Conservation (phyloP, 1,140 invertebrate genomes). For the Lepidurus couesii region DNA sequence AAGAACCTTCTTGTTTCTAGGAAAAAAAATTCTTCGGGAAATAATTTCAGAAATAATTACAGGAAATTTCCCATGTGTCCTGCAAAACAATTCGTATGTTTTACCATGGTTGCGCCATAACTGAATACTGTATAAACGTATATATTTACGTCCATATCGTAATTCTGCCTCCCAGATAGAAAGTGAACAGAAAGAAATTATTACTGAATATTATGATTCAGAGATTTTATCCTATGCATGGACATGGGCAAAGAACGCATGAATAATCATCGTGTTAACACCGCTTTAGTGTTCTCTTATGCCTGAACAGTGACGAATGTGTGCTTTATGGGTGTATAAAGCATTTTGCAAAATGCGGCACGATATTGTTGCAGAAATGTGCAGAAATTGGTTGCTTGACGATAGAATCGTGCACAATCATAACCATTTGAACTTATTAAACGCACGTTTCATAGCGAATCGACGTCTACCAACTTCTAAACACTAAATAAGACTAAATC, state of each 20-base stretch:
- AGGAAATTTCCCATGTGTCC: neutral
- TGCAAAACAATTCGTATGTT: neutral
- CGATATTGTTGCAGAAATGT: too few species aligned
- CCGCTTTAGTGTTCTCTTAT: neutral
- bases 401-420: too few species aligned
- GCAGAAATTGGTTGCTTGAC: too few species aligned
- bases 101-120: neutral
- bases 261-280: neutral
- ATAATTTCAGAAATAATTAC: too few species aligned
- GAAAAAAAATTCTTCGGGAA: too few species aligned
- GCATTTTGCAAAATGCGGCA: too few species aligned
- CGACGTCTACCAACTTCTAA: too few species aligned
- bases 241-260: neutral
- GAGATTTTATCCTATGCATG: neutral
- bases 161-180: neutral
- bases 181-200: neutral
- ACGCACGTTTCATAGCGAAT: too few species aligned
- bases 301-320: neutral
- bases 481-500: too few species aligned
- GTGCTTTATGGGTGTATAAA: neutral
- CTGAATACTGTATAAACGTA: neutral
- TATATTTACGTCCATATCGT: neutral
- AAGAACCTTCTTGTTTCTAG: too few species aligned
- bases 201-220: neutral
- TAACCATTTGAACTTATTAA: too few species aligned